Base-by-base conservation (phyloP, 1,140 invertebrate genomes). In the Caenorhabditis briggsae region DNA sequence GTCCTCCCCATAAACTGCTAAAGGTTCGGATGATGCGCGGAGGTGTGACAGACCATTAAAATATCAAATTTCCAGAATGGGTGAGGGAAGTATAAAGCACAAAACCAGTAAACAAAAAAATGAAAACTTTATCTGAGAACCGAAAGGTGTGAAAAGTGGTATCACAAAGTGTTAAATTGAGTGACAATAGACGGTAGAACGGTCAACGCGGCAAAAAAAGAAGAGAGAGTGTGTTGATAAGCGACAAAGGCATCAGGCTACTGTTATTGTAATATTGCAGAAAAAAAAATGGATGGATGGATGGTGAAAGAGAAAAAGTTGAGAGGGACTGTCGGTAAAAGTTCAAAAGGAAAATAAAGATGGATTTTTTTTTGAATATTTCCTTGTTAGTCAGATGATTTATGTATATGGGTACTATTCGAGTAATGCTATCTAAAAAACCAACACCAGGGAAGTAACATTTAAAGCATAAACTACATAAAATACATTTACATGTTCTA, bases 41-140 rank as follows among this genome's bases (percentile, higher is more conserved):
- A 78, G 70, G 70, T 78, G 70, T 78, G 70, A 78, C 70, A 41
- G 46, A 74, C 65, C 70, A 78, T 78, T 78, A 78, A 78, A 78
- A 78, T 78, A 78, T 78, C 70, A 78, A 78, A 78, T 78, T 78
- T 78, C 70, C 46, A 50, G 43, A 74, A 74, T 41, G n/a, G 46
- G 18, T 41, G 23, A 11, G 70, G 43, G 7, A 12, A 23, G 70
- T 78, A 50, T 78, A 46, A 78, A 46, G 1, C 25, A 53, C 48
- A 78, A 78, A 18, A 78, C 53, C 14, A 18, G 3, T 18, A 14
- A 70, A 61, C 20, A 61, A 25, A 8, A 58, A 58, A 18, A 18
- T n/a, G 20, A 58, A 58, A 14, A n/a, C 16, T 58, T 58, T 9
- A 58, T 8, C 14, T 58, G 41, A 33, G 41, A 16, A 8, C 41